Conservation (phyloP, 2,113 vertebrate genomes). For the Misgurnus mizolepis region DNA sequence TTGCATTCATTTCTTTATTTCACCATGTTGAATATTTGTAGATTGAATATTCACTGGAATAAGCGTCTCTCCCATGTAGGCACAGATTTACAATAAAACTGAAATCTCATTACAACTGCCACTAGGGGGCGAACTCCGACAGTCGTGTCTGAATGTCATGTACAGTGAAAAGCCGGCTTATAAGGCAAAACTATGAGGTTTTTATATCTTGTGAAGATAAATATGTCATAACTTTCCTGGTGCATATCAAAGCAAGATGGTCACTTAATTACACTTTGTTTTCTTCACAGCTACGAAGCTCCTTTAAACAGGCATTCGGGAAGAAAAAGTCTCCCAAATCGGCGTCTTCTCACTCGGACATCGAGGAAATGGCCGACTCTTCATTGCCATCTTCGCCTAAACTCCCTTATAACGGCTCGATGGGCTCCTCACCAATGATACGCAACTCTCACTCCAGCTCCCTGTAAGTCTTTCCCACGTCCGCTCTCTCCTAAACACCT, state of each 20-base stretch:
- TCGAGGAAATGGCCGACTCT: slow-evolving; percentile 84
- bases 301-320: slow-evolving; percentile 90
- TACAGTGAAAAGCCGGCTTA: too few species aligned
- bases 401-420: slow-evolving; percentile 57
- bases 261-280: not conserved
- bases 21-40: too few species aligned
- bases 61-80: too few species aligned
- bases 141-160: too few species aligned
- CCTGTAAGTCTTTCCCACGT: slow-evolving; percentile 48
- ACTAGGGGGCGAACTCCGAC: too few species aligned
- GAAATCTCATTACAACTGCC: too few species aligned
- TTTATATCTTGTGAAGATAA: too few species aligned
- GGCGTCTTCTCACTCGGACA: slow-evolving; percentile 84
- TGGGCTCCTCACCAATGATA: slow-evolving; percentile 24
- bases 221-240: too few species aligned
- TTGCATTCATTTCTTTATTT: too few species aligned
- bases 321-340: slow-evolving; percentile 87
- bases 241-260: not conserved
- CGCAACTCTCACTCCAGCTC: slow-evolving; percentile 56
- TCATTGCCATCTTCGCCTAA: slow-evolving; percentile 84
- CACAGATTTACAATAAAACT: too few species aligned
- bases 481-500: not conserved
- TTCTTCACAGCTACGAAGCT: slow-evolving; percentile 82
- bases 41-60: too few species aligned
- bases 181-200: too few species aligned